Evolutionary conservation across 2,113 vertebrate species (phyloP).

Genomic region (Ivindomyrus marchei): DNA sequence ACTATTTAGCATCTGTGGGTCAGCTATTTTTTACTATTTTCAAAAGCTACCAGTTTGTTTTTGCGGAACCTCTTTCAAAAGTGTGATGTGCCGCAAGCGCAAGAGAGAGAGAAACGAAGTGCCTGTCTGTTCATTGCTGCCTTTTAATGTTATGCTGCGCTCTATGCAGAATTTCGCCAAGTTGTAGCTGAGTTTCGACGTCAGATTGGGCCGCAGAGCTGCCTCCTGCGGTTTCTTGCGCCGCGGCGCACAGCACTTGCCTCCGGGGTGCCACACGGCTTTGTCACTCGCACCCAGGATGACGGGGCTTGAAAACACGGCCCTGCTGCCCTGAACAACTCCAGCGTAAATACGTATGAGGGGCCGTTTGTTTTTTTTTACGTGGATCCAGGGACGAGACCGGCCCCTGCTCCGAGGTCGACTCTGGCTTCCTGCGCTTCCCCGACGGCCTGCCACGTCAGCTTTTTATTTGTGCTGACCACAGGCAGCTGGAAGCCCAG

Average conservation of each 20-base stretch:
- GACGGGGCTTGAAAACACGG: neutral
- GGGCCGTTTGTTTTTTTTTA: too few relatives aligned
- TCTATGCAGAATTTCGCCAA: constrained; percentile 11
- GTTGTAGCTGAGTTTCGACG: constrained; percentile 13
- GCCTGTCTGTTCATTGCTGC: neutral
- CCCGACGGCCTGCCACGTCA: constrained; percentile 51
- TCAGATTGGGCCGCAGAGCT: neutral
- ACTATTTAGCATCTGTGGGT: constrained; percentile 2
- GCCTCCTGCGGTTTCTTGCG: neutral
- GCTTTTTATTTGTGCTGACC: constrained; percentile 52
- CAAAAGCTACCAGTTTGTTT: constrained; percentile 5
- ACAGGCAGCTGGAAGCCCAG: constrained; percentile 37
- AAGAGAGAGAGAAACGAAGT: constrained; percentile 1
- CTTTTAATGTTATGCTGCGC: neutral
- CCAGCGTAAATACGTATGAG: neutral
- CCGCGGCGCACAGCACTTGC: too few relatives aligned
- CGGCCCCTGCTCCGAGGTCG: constrained; percentile 17
- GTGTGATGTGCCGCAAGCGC: neutral
- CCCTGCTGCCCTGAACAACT: neutral
- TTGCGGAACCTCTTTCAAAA: constrained; percentile 10
- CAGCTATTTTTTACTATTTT: constrained; percentile 13
- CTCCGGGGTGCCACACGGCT: neutral
- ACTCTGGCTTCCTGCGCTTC: constrained; percentile 32
- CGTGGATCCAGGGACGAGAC: neutral
- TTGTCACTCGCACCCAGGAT: neutral